Evolutionary conservation across 2,113 vertebrate genomes (phyloP), one percentile per base, ranked within the genome.

Genomic region (Rostratula benghalensis): DNA sequence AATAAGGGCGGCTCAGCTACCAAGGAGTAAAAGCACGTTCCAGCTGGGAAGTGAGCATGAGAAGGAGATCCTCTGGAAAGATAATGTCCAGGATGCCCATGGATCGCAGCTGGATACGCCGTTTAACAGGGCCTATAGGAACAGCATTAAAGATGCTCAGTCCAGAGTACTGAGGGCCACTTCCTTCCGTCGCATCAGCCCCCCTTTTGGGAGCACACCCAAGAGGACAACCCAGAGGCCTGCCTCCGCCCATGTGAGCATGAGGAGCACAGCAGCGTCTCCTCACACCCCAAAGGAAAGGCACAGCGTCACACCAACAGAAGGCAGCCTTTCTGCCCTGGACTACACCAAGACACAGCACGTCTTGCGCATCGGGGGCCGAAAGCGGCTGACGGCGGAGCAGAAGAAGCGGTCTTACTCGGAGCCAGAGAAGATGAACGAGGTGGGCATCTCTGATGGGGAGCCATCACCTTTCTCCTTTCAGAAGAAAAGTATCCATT

Each of bases 381-480:
- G 99, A 39, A 98, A 98, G 83, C 98, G 99, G 50, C 97, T 99
- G 91, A 98, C 98, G 0, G 91, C 97, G 0, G 99, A 99, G 95
- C 99, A 99, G 97, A 99, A 99, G 97, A 99, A 99, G 85, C 97
- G 98, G 7, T 99, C 99, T 1, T 99, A 99, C 96, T 99, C 99
- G 0, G 99, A 99, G 97, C 99, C 99, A 0, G 99, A 99, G 94
- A 99, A 98, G 93, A 98, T 99, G 97, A 98, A 99, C 0, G 98
- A 99, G 94, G 98, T 99, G 21, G 99, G 99, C 11, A 71, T 99
- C 56, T 98, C 96, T 0, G 98, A 99, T 7, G 69, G 87, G 1
- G 98, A 99, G 76, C 97, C 95, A 0, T 92, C 90, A 0, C 83
- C 96, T 4, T 79, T 93, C 63, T 96, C 97, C 41, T 95, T 90